Evolutionary conservation across 2,113 vertebrate genomes (phyloP), one percentile per base, ranked within the genome.

Genomic region (Notarius lentiginosus): DNA sequence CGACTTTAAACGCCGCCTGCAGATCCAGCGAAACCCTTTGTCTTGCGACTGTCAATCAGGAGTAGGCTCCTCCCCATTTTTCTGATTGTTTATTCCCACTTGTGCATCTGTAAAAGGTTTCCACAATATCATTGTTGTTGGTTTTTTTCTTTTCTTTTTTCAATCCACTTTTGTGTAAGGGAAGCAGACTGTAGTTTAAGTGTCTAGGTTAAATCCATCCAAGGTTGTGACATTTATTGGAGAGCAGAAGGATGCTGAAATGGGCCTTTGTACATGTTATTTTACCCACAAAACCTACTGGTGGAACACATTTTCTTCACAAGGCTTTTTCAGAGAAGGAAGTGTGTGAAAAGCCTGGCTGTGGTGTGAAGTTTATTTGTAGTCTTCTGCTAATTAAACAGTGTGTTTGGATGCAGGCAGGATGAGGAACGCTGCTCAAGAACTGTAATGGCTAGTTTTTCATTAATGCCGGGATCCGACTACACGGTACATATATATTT

Each of bases 371-470:
- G 63, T 84, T 70, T 72, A 41, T 34, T 84, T 60, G 83, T 11
- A 73, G 5, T 18, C 27, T 84, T 73, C 10, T 24, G 53, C 53
- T 73, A 58, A 84, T 84, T 58, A 84, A 84, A n/a, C 53, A 24
- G 18, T 73, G 17, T 47, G 65, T 70, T 68, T 73, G 10, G 83
- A 47, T 58, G 53, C n/a, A 41, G 83, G 30, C 83, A 73, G 17
- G 18, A 27, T 83, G 41, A 72, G 27, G 17, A 72, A 30, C 53
- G 34, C 82, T 84, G 65, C 77, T 34, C 27, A 41, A 11, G 79
- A 60, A 22, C 20, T 60, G 55, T 20, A 70, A 56, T 17, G 47
- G 66, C 60, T 55, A 84, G 65, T 56, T 34, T 72, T 70, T 72
- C 17, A 56, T 84, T 55, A 55, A 34, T 34, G 34, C 34, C 2